Evolutionary conservation across 2,797 vertebrate species (phyloP).

Genomic region (Nyctalus aviator): DNA sequence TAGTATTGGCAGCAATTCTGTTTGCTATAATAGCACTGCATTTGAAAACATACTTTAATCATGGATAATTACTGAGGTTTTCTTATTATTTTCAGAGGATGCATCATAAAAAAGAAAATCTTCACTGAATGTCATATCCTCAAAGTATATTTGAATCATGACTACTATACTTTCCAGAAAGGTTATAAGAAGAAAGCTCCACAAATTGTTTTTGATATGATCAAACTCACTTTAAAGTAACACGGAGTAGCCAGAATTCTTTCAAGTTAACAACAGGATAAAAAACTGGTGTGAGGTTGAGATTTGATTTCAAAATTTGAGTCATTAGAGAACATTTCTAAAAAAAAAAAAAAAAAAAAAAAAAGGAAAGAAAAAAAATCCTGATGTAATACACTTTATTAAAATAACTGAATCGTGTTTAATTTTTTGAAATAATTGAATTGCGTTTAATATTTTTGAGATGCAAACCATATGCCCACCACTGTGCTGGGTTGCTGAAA

Average conservation of each 20-base stretch:
- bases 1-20: not conserved
- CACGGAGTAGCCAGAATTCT: slow-evolving; percentile 29
- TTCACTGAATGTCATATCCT: not conserved
- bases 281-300: not conserved
- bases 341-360: not conserved
- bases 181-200: slow-evolving; percentile 9
- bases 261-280: slow-evolving; percentile 13
- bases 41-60: slow-evolving; percentile 15
- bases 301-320: slow-evolving; percentile 54
- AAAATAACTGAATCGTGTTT: not conserved
- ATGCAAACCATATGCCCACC: not conserved
- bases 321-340: slow-evolving; percentile 26
- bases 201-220: slow-evolving; percentile 55
- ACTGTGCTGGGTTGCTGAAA: not conserved
- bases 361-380: not conserved
- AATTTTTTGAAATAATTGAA: not conserved
- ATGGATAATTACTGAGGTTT: not conserved
- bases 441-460: not conserved
- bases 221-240: slow-evolving; percentile 72
- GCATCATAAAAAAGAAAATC: slow-evolving; percentile 25
- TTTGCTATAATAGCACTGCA: not conserved
- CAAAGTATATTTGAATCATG: slow-evolving; percentile 59
- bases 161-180: slow-evolving; percentile 51
- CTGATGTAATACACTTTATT: not conserved
- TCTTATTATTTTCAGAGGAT: slow-evolving; percentile 59